Conservation (phyloP, 2,888 invertebrate species). For the Leistus spinibarbis region DNA sequence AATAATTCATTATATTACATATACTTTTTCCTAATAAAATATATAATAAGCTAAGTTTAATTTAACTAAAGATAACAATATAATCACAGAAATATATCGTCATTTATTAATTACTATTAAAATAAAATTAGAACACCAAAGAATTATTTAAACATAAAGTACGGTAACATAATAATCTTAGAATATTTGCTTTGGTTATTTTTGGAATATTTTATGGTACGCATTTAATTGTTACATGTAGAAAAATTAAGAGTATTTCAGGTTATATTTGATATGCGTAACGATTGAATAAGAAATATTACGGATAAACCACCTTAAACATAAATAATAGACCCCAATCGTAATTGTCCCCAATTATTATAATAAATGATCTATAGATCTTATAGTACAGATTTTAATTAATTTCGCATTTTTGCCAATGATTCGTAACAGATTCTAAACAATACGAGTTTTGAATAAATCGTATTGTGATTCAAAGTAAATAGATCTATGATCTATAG, state of each 20-base stretch:
- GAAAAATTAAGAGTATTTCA: too few species aligned
- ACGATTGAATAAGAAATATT: background rate
- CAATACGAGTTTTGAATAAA: too few species aligned
- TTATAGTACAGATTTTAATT: too few species aligned
- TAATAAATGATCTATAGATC: background rate
- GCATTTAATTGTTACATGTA: too few species aligned
- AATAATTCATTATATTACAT: background rate
- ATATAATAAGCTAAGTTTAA: constrained; percentile 18
- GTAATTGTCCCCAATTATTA: too few species aligned
- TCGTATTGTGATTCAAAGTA: too few species aligned
- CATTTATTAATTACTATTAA: background rate
- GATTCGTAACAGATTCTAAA: too few species aligned
- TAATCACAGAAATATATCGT: constrained; percentile 31
- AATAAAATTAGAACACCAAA: background rate
- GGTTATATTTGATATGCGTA: background rate
- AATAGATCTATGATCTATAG: too few species aligned
- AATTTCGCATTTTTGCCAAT: too few species aligned
- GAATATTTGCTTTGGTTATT: background rate
- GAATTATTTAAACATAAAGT: background rate
- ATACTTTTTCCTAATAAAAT: background rate
- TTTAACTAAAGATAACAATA: constrained; percentile 27
- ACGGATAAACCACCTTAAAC: background rate
- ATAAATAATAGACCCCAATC: background rate
- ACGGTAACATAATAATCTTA: background rate
- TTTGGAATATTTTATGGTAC: too few species aligned